Base-by-base conservation (phyloP, 2,797 vertebrate genomes). In the Macropus fuliginosus region DNA sequence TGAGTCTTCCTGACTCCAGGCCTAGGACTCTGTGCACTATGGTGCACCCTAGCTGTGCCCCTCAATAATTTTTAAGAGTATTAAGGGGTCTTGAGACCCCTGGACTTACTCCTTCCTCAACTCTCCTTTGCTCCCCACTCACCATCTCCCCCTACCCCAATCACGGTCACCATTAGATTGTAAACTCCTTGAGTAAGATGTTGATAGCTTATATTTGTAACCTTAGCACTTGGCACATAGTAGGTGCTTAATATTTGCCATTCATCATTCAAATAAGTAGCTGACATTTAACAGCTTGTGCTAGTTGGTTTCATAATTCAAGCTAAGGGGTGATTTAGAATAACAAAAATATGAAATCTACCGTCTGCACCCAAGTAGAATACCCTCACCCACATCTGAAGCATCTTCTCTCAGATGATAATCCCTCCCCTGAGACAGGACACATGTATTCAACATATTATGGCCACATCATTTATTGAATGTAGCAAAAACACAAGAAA, bases 181-280 rank as follows among this genome's bases (percentile, higher is more conserved):
- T 66, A 54, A 92, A 21, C 11, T 96, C 59, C 56, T 56, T 52
- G 24, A 92, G 91, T 74, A 91, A 31, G 10, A 55, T 87, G 27
- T 12, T 46, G 91, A 92, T 93, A 92, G 91, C 91, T 96, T 50
- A 92, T 66, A 94, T 18, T 27, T 56, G 1, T 92, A 57, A 56
- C 40, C 66, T 81, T 54, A 55, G 29, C 81, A 16, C 34, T 89
- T 92, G 74, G 40, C 0, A 96, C 59, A 90, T 54, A 95, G 56
- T 55, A 95, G 46, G 66, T 92, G 59, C 57, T 93, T 74, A 89
- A 1, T 93, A 50, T 81, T 93, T 59, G 52, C 0, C 40, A 81
- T 46, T 81, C 34, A 11, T 81, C 40, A 81, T 46, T 27, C 40
- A 46, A 46, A 46, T 81, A 81, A 46, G 27, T 81, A 81, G 21